These are phyloP conservation scores for Callopanchax toddi DNA, from an alignment of 2,113 vertebrate genomes.

Conservation along the genomic window DNA sequence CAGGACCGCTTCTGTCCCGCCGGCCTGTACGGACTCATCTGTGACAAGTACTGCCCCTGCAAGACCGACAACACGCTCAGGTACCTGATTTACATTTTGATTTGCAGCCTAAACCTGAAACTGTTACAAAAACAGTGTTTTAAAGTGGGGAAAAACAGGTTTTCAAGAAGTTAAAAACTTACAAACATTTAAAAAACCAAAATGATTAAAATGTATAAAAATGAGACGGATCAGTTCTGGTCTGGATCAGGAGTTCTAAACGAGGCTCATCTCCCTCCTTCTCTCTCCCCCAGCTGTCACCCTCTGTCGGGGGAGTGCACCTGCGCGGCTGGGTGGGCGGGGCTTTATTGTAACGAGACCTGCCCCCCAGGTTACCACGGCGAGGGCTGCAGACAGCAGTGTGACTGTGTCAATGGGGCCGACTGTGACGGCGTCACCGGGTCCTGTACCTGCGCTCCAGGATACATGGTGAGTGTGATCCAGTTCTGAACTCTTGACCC, in stretches of 20 bases:
- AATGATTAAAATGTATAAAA: no score
- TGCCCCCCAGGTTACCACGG: slow-evolving; percentile 89
- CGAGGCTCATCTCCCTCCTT: fast-evolving
- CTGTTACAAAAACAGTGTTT: no score
- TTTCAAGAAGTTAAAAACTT: no score
- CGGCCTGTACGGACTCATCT: slow-evolving; percentile 89
- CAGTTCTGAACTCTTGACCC: no score
- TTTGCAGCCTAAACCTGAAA: no score
- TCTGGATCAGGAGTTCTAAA: no score
- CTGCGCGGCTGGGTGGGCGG: slow-evolving; percentile 92
- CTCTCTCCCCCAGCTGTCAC: slow-evolving; percentile 85
- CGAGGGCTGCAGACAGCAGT: slow-evolving; percentile 85
- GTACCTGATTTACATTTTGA: no score
- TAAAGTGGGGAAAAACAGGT: no score
- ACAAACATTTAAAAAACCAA: no score
- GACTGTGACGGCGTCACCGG: slow-evolving; percentile 90
- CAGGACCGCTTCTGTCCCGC: slow-evolving; percentile 91
- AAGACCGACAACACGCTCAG: slow-evolving; percentile 86
- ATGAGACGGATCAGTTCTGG: no score
- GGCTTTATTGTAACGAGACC: slow-evolving; percentile 92
- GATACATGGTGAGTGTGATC: slow-evolving; percentile 84
- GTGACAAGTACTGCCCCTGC: slow-evolving; percentile 90
- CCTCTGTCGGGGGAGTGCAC: slow-evolving; percentile 93
- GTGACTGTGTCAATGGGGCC: slow-evolving; percentile 89
- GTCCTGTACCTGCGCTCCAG: slow-evolving; percentile 87